Base-by-base conservation (phyloP, 2,888 invertebrate genomes). In the Theodoxus fluviatilis region DNA sequence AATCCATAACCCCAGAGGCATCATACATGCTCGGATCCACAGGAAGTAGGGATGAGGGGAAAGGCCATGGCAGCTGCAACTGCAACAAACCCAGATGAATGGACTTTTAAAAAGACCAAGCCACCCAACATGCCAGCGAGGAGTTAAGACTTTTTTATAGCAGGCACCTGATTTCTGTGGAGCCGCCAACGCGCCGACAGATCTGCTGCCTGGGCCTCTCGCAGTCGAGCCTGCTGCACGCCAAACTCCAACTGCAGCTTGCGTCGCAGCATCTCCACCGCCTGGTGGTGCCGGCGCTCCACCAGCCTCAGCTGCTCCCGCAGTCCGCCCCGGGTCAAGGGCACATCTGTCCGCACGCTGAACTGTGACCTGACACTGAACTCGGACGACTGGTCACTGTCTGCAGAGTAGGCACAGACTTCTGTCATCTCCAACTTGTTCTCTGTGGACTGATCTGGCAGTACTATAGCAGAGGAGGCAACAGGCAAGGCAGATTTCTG, bases 221-320 rank as follows among this genome's bases (percentile, higher is more conserved):
- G 59, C 6, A 76, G 52, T 25, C 71, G 71, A 7, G 71, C 75
- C 43, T 75, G 76, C 33, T 75, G 71, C 40, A 72, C 59, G 6
- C 74, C 73, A 68, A 76, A 75, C 69, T 82, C 79, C 43, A 68
- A 47, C 63, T 72, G 68, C 37, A 83, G 70, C 69, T 82, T 80
- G 38, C 80, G 73, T 59, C 80, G 75, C 35, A 84, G 75, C 15
- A 72, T 75, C 47, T 80, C 78, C 4, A 84, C 78, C 12, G 84
- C 83, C 33, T 77, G 75, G 2, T 73, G 55, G 65, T 76, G 74
- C n/a, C 66, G 67, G 28, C 37, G 64, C 59, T 73, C 63, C 25
- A 52, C 63, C n/a, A 18, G 69, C 71, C 22, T 33, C 31, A 3
- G 59, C 38, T 15, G 64, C 49, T 18, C 22, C 57, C 1, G 68